Conservation (phyloP, 2,888 invertebrate genomes). For the Syrista parreyssii region DNA sequence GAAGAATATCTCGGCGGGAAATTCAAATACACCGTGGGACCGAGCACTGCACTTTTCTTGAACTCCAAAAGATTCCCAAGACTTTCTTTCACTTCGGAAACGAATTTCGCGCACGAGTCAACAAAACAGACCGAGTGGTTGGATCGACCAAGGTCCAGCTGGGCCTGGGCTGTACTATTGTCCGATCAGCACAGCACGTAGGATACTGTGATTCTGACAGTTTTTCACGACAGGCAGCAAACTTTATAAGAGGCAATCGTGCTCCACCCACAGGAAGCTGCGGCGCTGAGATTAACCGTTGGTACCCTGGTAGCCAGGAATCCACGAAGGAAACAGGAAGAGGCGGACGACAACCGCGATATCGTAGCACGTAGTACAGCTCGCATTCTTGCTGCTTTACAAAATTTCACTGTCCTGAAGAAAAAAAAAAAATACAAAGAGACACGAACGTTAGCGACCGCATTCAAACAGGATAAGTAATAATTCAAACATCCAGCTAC, state of each 20-base stretch:
- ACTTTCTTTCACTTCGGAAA: not conserved
- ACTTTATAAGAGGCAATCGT: conserved; percentile 43
- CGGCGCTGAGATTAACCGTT: conserved; percentile 48
- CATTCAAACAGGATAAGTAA: too few species aligned
- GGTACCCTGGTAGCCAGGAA: not conserved
- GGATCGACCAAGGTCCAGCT: not conserved
- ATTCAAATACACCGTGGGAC: not conserved
- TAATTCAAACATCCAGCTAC: not conserved
- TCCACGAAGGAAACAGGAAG: conserved; percentile 58
- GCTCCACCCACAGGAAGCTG: conserved; percentile 55
- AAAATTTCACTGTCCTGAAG: not conserved
- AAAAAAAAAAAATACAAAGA: too few species aligned
- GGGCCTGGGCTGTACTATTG: not conserved
- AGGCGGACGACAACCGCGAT: conserved; percentile 42
- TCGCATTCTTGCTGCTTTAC: not conserved
- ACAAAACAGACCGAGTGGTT: not conserved
- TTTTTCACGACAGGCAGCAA: conserved; percentile 24
- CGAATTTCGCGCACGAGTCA: not conserved
- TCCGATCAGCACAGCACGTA: conserved; percentile 1
- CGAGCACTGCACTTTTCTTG: not conserved
- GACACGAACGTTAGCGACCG: not conserved
- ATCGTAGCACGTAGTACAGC: not conserved
- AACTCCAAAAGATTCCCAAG: not conserved
- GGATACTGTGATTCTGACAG: conserved; percentile 29
- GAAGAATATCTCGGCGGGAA: not conserved